Base-by-base conservation (phyloP, 2,113 vertebrate genomes). In the Abramis brama region DNA sequence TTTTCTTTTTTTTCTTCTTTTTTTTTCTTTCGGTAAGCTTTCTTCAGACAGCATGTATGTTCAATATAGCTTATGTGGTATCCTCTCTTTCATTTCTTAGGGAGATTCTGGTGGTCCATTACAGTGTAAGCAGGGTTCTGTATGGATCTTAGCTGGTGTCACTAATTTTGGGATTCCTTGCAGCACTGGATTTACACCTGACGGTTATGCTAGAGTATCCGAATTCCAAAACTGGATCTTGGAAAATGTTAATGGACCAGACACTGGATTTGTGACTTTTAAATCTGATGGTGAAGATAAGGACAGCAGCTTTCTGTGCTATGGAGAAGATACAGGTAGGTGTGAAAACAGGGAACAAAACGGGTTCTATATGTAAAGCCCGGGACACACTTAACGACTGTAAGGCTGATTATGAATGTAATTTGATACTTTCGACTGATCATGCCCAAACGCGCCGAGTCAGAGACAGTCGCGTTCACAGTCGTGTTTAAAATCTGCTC, bases 231-330 rank as follows among this genome's bases (percentile, higher is more conserved):
- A 13, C 39, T 74, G 71, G 71, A 74, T 74, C 11, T 6, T 74
- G 39, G 11, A 74, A 8, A 74, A 45, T 45, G 39, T 74, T 74
- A 74, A 74, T n/a, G 71, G 9, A 45, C 1, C 39, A 25, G 71
- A 47, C 15, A 45, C 45, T 1, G 71, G 39, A n/a, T 74, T 74
- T 45, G 39, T n/a, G 36, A 74, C 39, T 45, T 74, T 74, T 45
- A 74, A 21, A 74, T 74, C 71, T 74, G 71, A 45, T n/a, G 71
- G 71, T 74, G 21, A 74, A 25, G 71, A 74, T 13, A 74, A 25
- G 23, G 71, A 45, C 39, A 74, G 10, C 71, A 74, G 7, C 21
- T 74, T 74, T 47, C 39, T 47, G 39, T 74, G 71, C 21, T 6
- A n/a, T 74, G 39, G 39, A 73, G 36, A 74, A 74, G 17, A 55